phyloP scores from a whole-genome alignment of 2,888 invertebrate genomes.

The Uloborus plumipes region DNA sequence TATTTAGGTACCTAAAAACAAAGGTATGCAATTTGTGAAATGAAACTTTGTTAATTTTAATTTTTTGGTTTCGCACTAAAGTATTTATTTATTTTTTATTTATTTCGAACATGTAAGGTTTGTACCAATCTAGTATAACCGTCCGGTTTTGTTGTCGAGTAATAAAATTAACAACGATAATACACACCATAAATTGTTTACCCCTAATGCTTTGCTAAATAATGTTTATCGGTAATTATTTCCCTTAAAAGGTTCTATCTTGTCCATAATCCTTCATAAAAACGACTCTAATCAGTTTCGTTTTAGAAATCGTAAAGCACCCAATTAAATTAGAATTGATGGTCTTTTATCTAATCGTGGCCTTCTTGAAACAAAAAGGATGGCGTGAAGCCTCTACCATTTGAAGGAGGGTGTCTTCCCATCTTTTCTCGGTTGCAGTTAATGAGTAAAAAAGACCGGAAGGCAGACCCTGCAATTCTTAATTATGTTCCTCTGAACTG shows the following conservation, averaged over 20 bases:
- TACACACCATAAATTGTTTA: too few relatives aligned
- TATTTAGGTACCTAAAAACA: too few relatives aligned
- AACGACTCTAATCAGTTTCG: conserved; percentile 15
- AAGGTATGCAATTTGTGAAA: too few relatives aligned
- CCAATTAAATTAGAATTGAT: conserved; percentile 42
- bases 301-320: conserved; percentile 29
- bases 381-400: conserved; percentile 4
- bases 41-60: too few relatives aligned
- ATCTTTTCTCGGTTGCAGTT: conserved; percentile 9
- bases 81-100: too few relatives aligned
- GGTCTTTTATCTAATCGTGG: conserved; percentile 14
- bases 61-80: too few relatives aligned
- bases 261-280: background rate
- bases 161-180: too few relatives aligned
- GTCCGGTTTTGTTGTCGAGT: too few relatives aligned
- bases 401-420: background rate
- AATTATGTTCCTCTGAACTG: conserved; percentile 25
- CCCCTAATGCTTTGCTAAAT: too few relatives aligned
- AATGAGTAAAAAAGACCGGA: conserved; percentile 37
- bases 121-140: too few relatives aligned
- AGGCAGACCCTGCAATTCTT: conserved; percentile 25
- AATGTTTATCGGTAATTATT: conserved; percentile 3
- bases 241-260: background rate
- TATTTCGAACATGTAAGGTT: too few relatives aligned
- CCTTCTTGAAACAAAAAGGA: conserved; percentile 22